Evolutionary conservation across 2,888 invertebrate species (phyloP).

Genomic region (Drosophila yooni): DNA sequence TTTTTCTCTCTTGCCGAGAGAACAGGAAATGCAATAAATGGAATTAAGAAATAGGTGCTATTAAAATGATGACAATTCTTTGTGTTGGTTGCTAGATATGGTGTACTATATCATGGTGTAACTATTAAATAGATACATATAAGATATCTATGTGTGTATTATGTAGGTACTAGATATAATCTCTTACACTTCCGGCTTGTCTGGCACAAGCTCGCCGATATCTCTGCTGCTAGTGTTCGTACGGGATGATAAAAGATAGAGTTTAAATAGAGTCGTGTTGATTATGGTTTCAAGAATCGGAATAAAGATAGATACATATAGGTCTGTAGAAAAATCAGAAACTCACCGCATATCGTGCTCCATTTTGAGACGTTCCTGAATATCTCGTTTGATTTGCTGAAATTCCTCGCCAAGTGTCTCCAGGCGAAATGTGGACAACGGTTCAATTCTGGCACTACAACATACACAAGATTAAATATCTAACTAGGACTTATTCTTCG

Average conservation of each 20-base stretch:
- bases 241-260: not conserved
- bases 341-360: constrained; percentile 84
- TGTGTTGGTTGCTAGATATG: too few relatives aligned
- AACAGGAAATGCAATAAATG: too few relatives aligned
- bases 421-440: constrained; percentile 88
- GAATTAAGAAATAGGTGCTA: not conserved
- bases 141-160: not conserved
- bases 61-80: not conserved
- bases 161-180: not conserved
- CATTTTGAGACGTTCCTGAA: constrained; percentile 87
- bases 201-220: constrained; percentile 51
- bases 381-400: constrained; percentile 86
- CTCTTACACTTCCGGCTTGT: constrained; percentile 71
- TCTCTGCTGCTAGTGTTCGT: constrained; percentile 56
- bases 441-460: constrained; percentile 68
- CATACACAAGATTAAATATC: not conserved
- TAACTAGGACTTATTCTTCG: fast-evolving
- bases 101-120: too few relatives aligned
- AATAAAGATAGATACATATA: too few relatives aligned
- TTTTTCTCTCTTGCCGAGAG: not conserved
- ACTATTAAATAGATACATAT: not conserved
- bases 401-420: constrained; percentile 87
- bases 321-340: too few relatives aligned
- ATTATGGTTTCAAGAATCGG: too few relatives aligned
- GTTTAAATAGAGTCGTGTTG: not conserved